Evolutionary conservation across 2,888 invertebrate species (phyloP), one percentile per base, ranked within the genome.

Genomic region (Steromphala cineraria): DNA sequence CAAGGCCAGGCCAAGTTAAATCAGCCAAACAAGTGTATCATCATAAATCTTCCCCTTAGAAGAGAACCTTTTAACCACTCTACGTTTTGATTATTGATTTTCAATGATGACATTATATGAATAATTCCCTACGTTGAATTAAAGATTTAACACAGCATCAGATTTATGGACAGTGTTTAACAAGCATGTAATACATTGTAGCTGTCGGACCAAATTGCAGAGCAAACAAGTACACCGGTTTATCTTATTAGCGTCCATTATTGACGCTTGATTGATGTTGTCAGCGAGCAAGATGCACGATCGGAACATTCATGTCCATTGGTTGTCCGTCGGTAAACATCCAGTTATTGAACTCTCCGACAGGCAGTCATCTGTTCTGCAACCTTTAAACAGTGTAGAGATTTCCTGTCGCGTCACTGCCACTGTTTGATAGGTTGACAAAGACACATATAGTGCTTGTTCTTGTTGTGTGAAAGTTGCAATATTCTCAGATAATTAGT

Each of bases 101-200:
- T 71, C 36, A 71, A 31, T 71, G 71, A 71, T 71, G 36, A 36
- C 71, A 71, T 71, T 19, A 19, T 36, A 36, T 71, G 71, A 40
- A 71, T 71, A 36, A 71, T 31, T 71, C 24, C 15, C 36, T 40
- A 71, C 28, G 71, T 40, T 71, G 71, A 71, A 71, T 71, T 71
- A 71, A 71, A 71, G 71, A 71, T 71, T 71, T 24, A 71, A 71
- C 28, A 24, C 71, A 31, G 17, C 36, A 31, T 15, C 28, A 10
- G 17, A 40, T 36, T 19, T 36, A 71, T 36, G 10, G 17, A n/a
- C 40, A 19, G 19, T 71, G 71, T 71, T 71, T 71, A 71, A 71
- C 71, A 36, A 40, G 36, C 71, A 10, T 71, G 71, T 71, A 40
- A 71, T 71, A 71, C 28, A 71, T 71, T 71, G 71, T 71, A 71